Evolutionary conservation across 2,113 vertebrate genomes (phyloP).

Genomic region (Plestiodon gilberti): DNA sequence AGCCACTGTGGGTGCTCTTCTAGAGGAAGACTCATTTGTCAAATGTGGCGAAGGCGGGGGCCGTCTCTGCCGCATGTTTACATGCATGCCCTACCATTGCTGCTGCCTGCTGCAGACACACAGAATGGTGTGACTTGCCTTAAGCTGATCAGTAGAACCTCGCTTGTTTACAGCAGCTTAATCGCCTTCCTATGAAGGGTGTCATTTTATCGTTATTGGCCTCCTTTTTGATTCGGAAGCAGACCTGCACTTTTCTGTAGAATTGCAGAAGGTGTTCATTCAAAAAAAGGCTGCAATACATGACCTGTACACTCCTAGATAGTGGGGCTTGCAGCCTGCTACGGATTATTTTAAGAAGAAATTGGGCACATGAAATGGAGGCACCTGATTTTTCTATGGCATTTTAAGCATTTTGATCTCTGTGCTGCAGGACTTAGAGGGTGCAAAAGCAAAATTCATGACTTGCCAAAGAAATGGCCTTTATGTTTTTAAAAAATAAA

Average conservation of each 20-base stretch:
- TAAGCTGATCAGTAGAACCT: background rate
- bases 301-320: background rate
- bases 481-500: conserved; percentile 30
- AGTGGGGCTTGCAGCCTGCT: background rate
- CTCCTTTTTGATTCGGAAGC: background rate
- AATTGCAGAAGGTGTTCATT: background rate
- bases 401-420: background rate
- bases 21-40: background rate
- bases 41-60: conserved; percentile 1
- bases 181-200: background rate
- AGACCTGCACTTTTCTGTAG: background rate
- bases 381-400: background rate
- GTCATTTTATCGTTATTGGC: background rate
- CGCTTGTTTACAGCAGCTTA: conserved; percentile 39
- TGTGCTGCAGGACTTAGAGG: background rate
- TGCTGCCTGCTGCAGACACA: background rate
- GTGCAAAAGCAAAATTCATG: background rate
- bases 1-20: too few relatives aligned
- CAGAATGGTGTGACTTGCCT: background rate
- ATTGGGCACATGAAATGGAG: background rate
- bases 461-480: background rate
- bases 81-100: background rate
- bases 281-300: conserved; percentile 9
- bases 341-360: background rate
- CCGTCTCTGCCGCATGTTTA: background rate